Evolutionary conservation across 2,797 vertebrate genomes (phyloP), one percentile per base, ranked within the genome.

Genomic region (Aldrovandia affinis): DNA sequence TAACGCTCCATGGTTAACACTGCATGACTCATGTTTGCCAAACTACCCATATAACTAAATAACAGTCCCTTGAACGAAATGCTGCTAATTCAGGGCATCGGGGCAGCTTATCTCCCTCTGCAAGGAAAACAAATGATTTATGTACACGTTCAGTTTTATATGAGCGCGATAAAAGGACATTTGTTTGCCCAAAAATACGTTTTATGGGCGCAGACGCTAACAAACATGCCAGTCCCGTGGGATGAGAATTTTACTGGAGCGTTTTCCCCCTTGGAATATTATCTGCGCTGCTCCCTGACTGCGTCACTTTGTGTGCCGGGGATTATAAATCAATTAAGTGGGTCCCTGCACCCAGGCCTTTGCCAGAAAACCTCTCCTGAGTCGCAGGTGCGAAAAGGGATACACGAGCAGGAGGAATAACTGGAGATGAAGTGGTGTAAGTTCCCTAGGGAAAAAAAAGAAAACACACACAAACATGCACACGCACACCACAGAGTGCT

Each of bases 111-210:
- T 84, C 83, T 81, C 54, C 78, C 22, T 5, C 39, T 44, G 68
- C 86, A 88, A 84, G 90, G 87, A 91, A 92, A 92, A 88, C 89
- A 89, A 83, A 92, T 91, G 93, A 95, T 93, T 93, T 94, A 94
- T 92, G 88, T 86, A 80, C 87, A 85, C 87, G 89, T 90, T 92
- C 86, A n/a, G 93, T 89, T 89, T 85, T 90, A 85, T 83, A 50
- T 70, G 44, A 83, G 81, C 81, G 70, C 84, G 83, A 83, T 80
- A 55, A 80, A 61, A 75, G n/a, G 50, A 44, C 22, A 28, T 87
- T 87, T 90, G 88, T 89, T 90, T 90, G 88, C 73, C 75, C 70
- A 86, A 80, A 77, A 47, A 83, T 77, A 86, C 80, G 83, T 88
- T 89, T 89, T 88, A 88, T 83, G 83, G 83, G 36, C 78, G 81